These are phyloP conservation scores for Raja brachyura DNA, from an alignment of 2,113 vertebrate species.

Conservation along the genomic window DNA sequence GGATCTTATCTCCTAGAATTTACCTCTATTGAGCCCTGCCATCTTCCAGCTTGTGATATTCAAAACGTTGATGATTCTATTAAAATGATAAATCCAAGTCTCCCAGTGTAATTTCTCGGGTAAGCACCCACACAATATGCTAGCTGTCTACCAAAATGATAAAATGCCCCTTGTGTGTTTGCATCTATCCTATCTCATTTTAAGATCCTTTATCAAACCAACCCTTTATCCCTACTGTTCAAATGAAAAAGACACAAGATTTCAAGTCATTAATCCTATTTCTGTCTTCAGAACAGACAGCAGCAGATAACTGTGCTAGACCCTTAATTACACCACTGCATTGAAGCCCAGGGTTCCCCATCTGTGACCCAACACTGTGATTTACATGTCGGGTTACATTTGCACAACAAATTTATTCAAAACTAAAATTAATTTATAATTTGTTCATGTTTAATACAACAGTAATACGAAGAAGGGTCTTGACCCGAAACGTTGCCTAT, in stretches of 20 bases:
- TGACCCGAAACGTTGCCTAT: too few relatives aligned
- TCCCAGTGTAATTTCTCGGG: not conserved
- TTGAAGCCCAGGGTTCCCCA: not conserved
- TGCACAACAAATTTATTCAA: not conserved
- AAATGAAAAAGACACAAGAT: not conserved
- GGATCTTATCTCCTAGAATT: not conserved
- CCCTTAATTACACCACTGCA: not conserved
- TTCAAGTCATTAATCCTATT: not conserved
- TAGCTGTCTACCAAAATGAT: not conserved
- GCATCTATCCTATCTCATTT: not conserved
- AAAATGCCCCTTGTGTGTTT: not conserved
- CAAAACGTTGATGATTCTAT: not conserved
- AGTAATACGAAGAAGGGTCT: too few relatives aligned
- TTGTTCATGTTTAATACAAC: conserved; percentile 6
- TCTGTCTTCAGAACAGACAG: not conserved
- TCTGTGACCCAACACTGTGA: not conserved
- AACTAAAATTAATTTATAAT: not conserved
- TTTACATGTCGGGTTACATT: not conserved
- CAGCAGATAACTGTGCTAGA: not conserved
- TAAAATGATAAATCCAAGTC: not conserved
- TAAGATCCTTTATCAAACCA: not conserved
- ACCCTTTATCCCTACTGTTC: not conserved
- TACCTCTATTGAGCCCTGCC: not conserved
- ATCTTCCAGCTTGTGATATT: not conserved
- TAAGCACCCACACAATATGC: not conserved